Evolutionary conservation across 64 coral and sea anemone genomes (phyloP), one percentile per base, ranked within the genome.

Genomic region (Stichodactyla helianthus): DNA sequence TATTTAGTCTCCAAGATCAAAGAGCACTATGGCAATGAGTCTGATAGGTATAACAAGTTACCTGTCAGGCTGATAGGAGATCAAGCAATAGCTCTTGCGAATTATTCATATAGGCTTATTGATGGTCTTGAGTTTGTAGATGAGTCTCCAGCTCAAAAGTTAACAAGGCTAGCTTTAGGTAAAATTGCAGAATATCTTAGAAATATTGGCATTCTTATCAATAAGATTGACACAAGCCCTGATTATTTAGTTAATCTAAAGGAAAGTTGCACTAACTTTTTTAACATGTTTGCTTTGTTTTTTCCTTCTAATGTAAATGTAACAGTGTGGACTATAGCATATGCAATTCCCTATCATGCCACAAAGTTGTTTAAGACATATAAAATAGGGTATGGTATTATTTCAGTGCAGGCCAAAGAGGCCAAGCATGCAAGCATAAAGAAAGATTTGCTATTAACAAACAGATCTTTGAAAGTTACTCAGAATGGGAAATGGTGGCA

Each of bases 401-500:
- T 85, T 56, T 84, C 60, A 8, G n/a, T 53, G 65, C 88, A 89
- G 55, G 88, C 58, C 76, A 86, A 92, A 57, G 86, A 88, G 59
- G 59, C 86, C 55, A 92, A 88, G 53, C 86, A 88, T 53, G 85
- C 84, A 53, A 58, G 83, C 20, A 57, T 91, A 17, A 91, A 91
- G 62, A 58, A 18, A 77, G 84, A 91, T 74, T 55, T 89, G n/a
- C 52, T 86, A n/a, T 63, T 91, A n/a, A 71, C 70, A 60, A 82
- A 91, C 76, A 91, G 76, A 44, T 91, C 89, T 4, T 61, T 86
- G 56, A 86, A 52, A 81, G 12, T 55, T 85, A 54, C 86, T 65
- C 51, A 71, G 63, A 80, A 16, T 10, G 89, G 84, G n/a, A 91
- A 91, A 79, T 92, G 81, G 86, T 85, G 91, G 91, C 81, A 93